Evolutionary conservation across 2,888 invertebrate genomes (phyloP), one percentile per base, ranked within the genome.

Genomic region (Cheilosia variabilis): DNA sequence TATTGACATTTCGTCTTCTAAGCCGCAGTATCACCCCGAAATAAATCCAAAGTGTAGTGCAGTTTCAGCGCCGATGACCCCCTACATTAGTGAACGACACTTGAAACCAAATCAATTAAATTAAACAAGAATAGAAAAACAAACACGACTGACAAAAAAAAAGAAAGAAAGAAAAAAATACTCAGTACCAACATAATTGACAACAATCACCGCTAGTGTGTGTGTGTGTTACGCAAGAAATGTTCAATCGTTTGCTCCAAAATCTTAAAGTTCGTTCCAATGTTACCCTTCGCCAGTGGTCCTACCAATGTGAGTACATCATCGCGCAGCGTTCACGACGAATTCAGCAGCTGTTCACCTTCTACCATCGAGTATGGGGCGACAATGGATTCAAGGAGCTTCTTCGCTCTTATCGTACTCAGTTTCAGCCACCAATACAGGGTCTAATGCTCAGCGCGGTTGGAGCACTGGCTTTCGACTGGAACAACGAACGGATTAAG

Each of bases 351-450:
- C 93, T 95, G 90, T 93, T 95, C 88, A 93, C 93, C 71, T 92
- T 95, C 66, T 95, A 95, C 88, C 93, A 94, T 10, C 93, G 93
- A 83, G 93, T 95, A 84, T 95, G 95, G 94, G 95, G 95, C 69
- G 94, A 95, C 69, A 91, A 93, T 19, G 94, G 94, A 2, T 90
- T 95, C 1, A 93, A 91, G 77, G 93, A 94, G 79, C 92, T 95
- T 22, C 89, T 94, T 37, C 92, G 90, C 13, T 87, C 89, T 22
- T 91, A 91, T 86, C 89, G 89, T 0, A 89, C 89, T 0, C 91
- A 91, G 50, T 86, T 92, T 17, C 90, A 92, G 6, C 93, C 92
- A 27, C 93, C 93, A 73, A 92, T 94, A 1, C 93, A 92, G 65
- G 93, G 94, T n/a, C 91, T 95, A 57, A 88, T 95, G 65, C 88